Evolutionary conservation across 2,888 invertebrate genomes (phyloP).

Genomic region (Polia nebulosa): DNA sequence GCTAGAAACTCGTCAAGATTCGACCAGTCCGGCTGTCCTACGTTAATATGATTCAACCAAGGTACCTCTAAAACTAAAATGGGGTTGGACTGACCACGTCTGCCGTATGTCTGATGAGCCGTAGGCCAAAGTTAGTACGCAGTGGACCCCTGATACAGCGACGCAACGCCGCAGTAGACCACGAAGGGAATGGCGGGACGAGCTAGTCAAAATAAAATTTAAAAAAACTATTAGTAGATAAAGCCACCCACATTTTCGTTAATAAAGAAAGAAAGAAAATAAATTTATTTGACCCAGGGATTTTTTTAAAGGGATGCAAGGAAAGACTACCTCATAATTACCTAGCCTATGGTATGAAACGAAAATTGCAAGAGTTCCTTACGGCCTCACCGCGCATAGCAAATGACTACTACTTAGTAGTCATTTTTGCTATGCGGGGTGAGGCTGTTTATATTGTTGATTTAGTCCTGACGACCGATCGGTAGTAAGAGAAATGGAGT

Average conservation of each 20-base stretch:
- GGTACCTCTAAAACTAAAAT: constrained; percentile 41
- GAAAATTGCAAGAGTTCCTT: background rate
- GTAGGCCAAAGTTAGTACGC: constrained; percentile 55
- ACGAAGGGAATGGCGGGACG: constrained; percentile 56
- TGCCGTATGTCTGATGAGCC: constrained; percentile 56
- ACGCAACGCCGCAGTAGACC: constrained; percentile 57
- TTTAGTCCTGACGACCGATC: background rate
- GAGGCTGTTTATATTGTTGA: too few relatives aligned
- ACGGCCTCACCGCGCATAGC: background rate
- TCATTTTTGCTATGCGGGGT: too few relatives aligned
- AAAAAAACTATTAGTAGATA: constrained; percentile 43
- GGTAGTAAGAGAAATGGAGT: background rate
- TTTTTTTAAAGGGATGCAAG: background rate
- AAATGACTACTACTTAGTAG: background rate
- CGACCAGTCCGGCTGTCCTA: background rate
- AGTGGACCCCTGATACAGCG: constrained; percentile 57
- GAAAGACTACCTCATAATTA: constrained; percentile 1
- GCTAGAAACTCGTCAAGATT: constrained; percentile 1
- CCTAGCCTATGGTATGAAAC: background rate
- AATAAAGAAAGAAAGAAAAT: too few relatives aligned
- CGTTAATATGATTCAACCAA: constrained; percentile 11
- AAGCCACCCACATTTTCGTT: background rate
- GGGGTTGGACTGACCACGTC: constrained; percentile 54
- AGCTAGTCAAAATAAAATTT: constrained; percentile 55
- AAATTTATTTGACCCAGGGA: too few relatives aligned